These are phyloP conservation scores for Pachypsylla venusta DNA, from an alignment of 1,140 invertebrate species.

Conservation along the genomic window DNA sequence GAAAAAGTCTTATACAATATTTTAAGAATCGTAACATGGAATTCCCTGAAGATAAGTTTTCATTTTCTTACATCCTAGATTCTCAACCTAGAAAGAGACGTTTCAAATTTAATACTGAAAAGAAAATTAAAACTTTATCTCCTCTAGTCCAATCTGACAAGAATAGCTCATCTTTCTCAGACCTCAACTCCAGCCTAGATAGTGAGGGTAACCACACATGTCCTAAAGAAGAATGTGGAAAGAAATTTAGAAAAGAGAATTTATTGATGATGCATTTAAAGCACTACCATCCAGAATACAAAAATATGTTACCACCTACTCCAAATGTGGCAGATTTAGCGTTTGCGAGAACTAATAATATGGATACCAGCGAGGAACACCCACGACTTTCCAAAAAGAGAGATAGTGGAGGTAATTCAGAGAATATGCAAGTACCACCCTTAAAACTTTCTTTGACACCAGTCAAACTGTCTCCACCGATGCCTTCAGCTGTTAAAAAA, in stretches of 20 bases:
- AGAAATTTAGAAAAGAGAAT: conserved; percentile 79
- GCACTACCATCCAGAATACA: conserved; percentile 70
- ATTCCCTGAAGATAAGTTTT: background rate
- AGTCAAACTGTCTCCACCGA: too few species aligned
- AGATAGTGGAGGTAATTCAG: too few species aligned
- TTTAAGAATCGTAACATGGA: background rate
- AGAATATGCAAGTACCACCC: too few species aligned
- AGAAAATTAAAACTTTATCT: background rate
- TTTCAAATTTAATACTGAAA: background rate
- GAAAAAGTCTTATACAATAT: conserved; percentile 1
- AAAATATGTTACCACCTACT: conserved; percentile 54
- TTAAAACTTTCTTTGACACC: too few species aligned
- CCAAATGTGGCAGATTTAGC: conserved; percentile 74
- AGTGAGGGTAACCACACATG: conserved; percentile 33
- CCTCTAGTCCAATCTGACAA: too few species aligned
- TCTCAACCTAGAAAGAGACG: background rate
- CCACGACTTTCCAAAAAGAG: background rate
- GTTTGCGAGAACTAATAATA: conserved; percentile 46
- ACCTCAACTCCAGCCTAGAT: background rate
- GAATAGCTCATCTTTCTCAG: too few species aligned
- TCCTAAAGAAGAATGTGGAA: conserved; percentile 63
- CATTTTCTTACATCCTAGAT: background rate
- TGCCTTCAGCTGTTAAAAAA: background rate
- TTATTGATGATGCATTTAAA: conserved; percentile 81
- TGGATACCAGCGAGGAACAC: background rate